Evolutionary conservation across 2,113 vertebrate species (phyloP).

Genomic region (Uria lomvia): DNA sequence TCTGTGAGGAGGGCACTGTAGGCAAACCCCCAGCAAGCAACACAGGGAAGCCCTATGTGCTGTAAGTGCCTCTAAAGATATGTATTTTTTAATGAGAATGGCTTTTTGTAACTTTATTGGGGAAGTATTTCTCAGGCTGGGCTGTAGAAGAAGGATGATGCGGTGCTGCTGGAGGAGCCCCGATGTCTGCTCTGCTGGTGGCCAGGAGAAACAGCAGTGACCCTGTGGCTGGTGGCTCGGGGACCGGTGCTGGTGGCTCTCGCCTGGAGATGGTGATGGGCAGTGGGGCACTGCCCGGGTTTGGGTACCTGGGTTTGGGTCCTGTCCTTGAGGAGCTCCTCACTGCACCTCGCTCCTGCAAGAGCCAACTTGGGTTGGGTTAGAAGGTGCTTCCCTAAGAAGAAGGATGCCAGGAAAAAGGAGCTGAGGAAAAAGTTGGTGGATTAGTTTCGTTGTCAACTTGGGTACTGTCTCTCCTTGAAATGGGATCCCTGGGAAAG

Average conservation of each 20-base stretch:
- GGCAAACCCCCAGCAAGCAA: background rate
- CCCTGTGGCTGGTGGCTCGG: background rate
- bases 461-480: background rate
- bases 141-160: background rate
- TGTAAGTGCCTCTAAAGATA: background rate
- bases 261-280: background rate
- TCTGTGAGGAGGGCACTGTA: background rate
- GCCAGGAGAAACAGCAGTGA: background rate
- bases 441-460: background rate
- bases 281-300: accelerated
- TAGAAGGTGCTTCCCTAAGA: background rate
- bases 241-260: background rate
- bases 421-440: background rate
- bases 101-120: background rate
- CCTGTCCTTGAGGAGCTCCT: background rate
- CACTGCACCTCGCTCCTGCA: background rate
- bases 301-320: background rate
- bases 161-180: background rate
- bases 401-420: background rate
- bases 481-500: background rate
- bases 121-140: background rate
- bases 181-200: background rate
- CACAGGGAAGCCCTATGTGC: background rate
- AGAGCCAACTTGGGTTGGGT: background rate
- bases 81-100: background rate